Evolutionary conservation across 2,113 vertebrate species (phyloP), one percentile per base, ranked within the genome.

Genomic region (Alaudala cheleensis): DNA sequence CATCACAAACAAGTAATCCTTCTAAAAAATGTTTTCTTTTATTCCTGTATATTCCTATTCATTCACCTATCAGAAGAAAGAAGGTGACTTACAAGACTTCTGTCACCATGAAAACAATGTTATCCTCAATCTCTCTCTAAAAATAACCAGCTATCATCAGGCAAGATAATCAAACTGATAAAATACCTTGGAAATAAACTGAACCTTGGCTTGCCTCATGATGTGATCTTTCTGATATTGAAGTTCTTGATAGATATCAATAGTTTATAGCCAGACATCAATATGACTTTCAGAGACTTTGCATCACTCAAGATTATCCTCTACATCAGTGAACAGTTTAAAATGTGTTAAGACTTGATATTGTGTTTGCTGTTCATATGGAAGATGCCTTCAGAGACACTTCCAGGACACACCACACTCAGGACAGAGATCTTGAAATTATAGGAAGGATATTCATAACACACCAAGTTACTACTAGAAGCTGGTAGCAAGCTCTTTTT

Each of bases 21-120:
- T 49, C 37, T 58, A 70, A 77, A 79, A 82, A 28, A 25, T 19
- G 2, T 42, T 45, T 37, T 90, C 3, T 80, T 86, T 92, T 77
- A 72, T 86, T 90, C 21, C 15, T 21, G 13, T 47, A 82, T n/a
- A 61, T 88, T n/a, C n/a, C n/a, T 88, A 83, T 40, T 86, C 40
- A 34, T 34, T 89, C n/a, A 40, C 12, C 18, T 51, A 23, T 71
- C 40, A 71, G 64, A 71, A 88, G 71, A 81, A 86, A 44, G 65
- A 91, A 96, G 86, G 92, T 96, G 91, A 96, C 91, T 86, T 93
- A 73, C 29, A 93, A 73, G 71, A 85, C 50, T 71, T 61, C 39
- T 53, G 50, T 65, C 1, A 0, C 42, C 44, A 57, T 45, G 60
- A 91, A 83, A 66, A 16, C n/a, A 71, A 44, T 74, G 80, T 92